Percentiles rank a stretch among this genome's conserved stretches.
Conservation (phyloP, 1,140 invertebrate species). For the Heliconius hewitsoni region DNA sequence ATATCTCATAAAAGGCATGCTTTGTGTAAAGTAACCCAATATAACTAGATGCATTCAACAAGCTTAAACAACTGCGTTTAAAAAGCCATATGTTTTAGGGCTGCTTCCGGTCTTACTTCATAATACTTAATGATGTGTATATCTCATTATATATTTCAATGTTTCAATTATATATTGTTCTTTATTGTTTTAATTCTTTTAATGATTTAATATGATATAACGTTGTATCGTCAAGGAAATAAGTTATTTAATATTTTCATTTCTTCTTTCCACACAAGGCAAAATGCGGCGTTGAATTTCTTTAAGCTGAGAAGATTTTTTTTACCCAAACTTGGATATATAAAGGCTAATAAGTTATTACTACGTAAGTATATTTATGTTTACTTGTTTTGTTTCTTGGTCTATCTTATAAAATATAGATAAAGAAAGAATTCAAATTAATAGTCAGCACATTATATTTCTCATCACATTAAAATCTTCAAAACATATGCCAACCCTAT, state of each 20-base stretch:
- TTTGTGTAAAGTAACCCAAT: conserved; percentile 53
- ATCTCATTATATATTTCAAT: neutral
- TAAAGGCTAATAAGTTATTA: too few relatives aligned
- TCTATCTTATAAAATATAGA: neutral
- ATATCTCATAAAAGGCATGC: conserved; percentile 12
- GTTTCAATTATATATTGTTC: neutral
- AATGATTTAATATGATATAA: too few relatives aligned
- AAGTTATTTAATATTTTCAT: too few relatives aligned
- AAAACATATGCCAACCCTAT: conserved; percentile 38
- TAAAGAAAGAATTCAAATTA: neutral
- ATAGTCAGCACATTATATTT: neutral
- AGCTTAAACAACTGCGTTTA: conserved; percentile 52
- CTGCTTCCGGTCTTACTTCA: conserved; percentile 17
- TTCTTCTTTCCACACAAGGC: too few relatives aligned
- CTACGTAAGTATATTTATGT: too few relatives aligned
- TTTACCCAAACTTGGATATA: too few relatives aligned
- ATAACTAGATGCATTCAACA: conserved; percentile 37
- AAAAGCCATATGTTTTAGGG: conserved; percentile 66
- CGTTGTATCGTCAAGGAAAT: too few relatives aligned
- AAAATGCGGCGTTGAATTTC: too few relatives aligned
- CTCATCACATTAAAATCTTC: neutral
- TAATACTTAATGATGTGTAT: conserved; percentile 3
- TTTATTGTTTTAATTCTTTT: neutral
- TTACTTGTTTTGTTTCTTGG: too few relatives aligned
- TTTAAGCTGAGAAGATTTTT: too few relatives aligned